Evolutionary conservation across 2,888 invertebrate genomes (phyloP), one percentile per base, ranked within the genome.

Genomic region (Epirrita christyi): DNA sequence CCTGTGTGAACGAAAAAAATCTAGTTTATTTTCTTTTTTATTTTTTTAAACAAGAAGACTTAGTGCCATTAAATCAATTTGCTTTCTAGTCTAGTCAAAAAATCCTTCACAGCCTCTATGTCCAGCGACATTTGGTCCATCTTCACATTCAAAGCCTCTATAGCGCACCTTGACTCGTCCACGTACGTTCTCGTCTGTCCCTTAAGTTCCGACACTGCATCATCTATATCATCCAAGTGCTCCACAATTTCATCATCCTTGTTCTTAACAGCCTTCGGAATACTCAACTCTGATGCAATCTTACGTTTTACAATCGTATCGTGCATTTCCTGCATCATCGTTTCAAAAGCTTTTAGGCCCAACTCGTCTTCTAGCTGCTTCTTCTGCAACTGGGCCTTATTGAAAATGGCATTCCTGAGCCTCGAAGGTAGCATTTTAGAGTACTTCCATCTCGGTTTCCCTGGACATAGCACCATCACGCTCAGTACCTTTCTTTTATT

Each of bases 111-210:
- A 13, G 61, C 66, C 57, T 84, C 81, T 37, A 92, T 76, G 64
- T 91, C 91, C 37, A 81, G 38, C 1, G 86, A 76, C 65, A 91
- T 78, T 67, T 86, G 82, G 59, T 91, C 88, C 50, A 92, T 75
- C 70, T 89, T 91, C 0, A 80, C 76, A 68, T 85, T 84, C 3
- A 92, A 63, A 5, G 72, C 68, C 10, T 86, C 83, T 28, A 88
- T 62, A 1, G 81, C 77, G 7, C 68, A 62, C 44, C 76, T 82
- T 0, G 81, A 70, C 41, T 82, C 80, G 48, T 85, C 76, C 1
- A 76, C 71, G 15, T 80, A 75, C 2, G 66, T 67, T 13, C 60
- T 74, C 5, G 88, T 78, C 58, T 88, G 76, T 10, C 75, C 72
- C 64, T 79, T 86, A 10, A 89, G 74, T 44, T 81, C 76, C 4